These are phyloP conservation scores for Pteronotus mesoamericanus DNA, from an alignment of 2,797 vertebrate species.

Conservation along the genomic window DNA sequence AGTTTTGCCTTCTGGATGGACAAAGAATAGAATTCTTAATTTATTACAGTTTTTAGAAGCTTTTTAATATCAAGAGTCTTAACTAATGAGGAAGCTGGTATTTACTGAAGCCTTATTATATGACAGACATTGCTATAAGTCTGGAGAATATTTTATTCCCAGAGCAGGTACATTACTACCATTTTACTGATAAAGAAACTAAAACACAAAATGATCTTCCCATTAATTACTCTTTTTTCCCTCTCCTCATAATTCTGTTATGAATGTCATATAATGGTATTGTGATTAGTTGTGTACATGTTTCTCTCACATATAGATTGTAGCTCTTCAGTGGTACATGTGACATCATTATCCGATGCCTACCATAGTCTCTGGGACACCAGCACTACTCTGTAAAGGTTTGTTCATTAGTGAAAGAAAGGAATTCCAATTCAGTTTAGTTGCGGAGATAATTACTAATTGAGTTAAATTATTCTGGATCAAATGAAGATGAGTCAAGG, in stretches of 20 bases:
- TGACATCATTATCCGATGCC: not conserved
- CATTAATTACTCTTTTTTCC: not conserved
- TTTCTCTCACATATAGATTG: not conserved
- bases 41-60: not conserved
- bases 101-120: not conserved
- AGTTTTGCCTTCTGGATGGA: not conserved
- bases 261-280: not conserved
- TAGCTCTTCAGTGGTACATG: not conserved
- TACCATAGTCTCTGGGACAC: not conserved
- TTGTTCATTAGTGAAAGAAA: not conserved
- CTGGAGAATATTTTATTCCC: not conserved
- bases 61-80: not conserved
- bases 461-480: constrained; percentile 23
- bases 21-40: not conserved
- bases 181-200: not conserved
- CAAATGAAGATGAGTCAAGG: not conserved
- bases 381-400: not conserved
- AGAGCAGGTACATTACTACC: not conserved
- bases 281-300: not conserved
- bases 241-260: not conserved
- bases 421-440: not conserved
- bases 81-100: not conserved
- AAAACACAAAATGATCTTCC: not conserved
- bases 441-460: not conserved
- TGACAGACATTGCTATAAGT: not conserved